These are phyloP conservation scores for Leptinotarsa tumamoca DNA, from an alignment of 2,888 invertebrate species.

Conservation along the genomic window DNA sequence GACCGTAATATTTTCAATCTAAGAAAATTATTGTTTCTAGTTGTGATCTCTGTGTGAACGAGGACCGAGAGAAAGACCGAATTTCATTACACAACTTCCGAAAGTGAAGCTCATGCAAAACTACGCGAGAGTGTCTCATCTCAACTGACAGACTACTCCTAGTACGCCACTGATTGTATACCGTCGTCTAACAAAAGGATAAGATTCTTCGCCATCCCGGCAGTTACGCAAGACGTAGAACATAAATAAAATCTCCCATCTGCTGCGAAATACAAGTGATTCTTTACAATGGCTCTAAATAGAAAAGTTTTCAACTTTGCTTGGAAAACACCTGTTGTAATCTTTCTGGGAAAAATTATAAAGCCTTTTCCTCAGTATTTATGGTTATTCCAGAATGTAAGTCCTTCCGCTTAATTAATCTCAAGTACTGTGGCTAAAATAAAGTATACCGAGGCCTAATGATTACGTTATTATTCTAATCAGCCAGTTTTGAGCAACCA, in stretches of 20 bases:
- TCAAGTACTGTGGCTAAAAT: neutral
- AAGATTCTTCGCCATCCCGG: constrained; percentile 18
- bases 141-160: neutral
- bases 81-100: no score
- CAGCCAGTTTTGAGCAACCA: neutral
- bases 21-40: no score
- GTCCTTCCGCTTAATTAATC: constrained; percentile 12
- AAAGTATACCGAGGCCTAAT: constrained; percentile 3
- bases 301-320: constrained; percentile 42
- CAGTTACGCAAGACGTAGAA: constrained; percentile 33
- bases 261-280: constrained; percentile 42
- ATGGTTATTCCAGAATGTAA: constrained; percentile 13
- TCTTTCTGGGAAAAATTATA: constrained; percentile 41
- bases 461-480: neutral
- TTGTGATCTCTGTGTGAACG: no score
- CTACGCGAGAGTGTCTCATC: neutral
- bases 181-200: neutral
- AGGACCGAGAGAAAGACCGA: no score
- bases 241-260: constrained; percentile 46
- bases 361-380: constrained; percentile 27
- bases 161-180: constrained; percentile 4
- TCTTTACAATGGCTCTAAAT: constrained; percentile 39
- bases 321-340: constrained; percentile 47
- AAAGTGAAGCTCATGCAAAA: no score
- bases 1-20: no score